Base-by-base conservation (phyloP, 2,113 vertebrate genomes). In the cat (Felis catus) region DNA sequence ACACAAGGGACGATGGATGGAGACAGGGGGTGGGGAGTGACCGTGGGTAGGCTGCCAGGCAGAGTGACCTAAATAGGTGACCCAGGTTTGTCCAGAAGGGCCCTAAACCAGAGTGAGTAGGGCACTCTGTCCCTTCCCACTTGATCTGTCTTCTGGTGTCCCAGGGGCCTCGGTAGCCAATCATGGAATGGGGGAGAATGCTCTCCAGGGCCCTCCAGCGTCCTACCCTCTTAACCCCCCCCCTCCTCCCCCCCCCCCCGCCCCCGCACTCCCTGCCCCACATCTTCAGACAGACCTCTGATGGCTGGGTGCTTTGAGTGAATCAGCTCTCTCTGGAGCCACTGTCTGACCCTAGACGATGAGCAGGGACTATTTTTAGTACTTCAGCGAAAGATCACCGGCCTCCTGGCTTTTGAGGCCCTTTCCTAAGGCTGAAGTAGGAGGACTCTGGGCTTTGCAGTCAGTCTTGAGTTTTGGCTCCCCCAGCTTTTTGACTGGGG, bases 181-280 rank as follows among this genome's bases (percentile, higher is more conserved):
- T 84, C 73, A 14, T 10, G 29, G 31, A 39, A n/a, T 33, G 31
- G 71, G 53, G n/a, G 71, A 63, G 29, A 5, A 23, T 4, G 63
- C 53, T 14, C 12, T 18, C 31, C 48, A 12, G 41, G 19, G 18
- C 61, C 61, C 31, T n/a, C 48, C 1, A 3, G 21, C 7, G 14
- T 48, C 63, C n/a, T 5, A 8, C 61, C 29, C 27, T 36, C n/a
- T 9, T 3, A 18, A 4, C 48, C 4, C 29, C 41, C 51, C 21
- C 21, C n/a, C 21, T 0, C 1, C 4, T 4, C 21, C 51, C 2
- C 33, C 21, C 31, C 31, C 27, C 58, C 19, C 36, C 13, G 19
- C 79, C 21, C 33, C n/a, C 8, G 0, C 51, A 4, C 27, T 15
- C 25, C 48, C 27, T 23, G 58, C 58, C 19, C 39, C 11, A 33